Evolutionary conservation across 1,140 invertebrate genomes (phyloP).

Genomic region (Drosophila parabipectinata): DNA sequence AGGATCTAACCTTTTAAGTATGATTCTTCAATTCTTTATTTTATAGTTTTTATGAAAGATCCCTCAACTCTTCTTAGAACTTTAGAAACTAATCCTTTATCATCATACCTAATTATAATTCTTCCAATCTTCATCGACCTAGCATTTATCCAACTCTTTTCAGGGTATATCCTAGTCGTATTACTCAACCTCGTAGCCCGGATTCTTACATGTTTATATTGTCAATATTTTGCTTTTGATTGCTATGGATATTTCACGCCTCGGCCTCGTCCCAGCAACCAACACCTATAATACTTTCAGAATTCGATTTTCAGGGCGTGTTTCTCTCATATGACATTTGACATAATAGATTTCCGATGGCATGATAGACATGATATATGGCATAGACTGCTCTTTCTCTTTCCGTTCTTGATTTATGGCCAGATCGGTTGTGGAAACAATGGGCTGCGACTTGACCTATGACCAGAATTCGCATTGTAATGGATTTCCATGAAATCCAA

Average conservation of each 20-base stretch:
- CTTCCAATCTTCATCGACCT: no score
- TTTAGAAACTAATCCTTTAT: no score
- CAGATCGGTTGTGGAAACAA: slow-evolving; percentile 36
- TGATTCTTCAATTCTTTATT: no score
- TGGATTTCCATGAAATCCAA: slow-evolving; percentile 29
- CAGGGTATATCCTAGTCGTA: slow-evolving; percentile 37
- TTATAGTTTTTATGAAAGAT: no score
- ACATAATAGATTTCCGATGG: slow-evolving; percentile 55
- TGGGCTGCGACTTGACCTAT: slow-evolving; percentile 41
- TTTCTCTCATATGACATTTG: slow-evolving; percentile 49
- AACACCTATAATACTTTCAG: slow-evolving; percentile 3
- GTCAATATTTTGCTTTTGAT: slow-evolving; percentile 75
- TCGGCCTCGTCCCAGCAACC: slow-evolving; percentile 41
- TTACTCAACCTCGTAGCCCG: not conserved
- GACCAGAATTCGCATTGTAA: slow-evolving; percentile 52
- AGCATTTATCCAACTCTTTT: no score
- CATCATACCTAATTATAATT: no score
- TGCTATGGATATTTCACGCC: slow-evolving; percentile 76
- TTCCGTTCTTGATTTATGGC: slow-evolving; percentile 46
- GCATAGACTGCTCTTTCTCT: not conserved
- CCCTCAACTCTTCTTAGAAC: no score
- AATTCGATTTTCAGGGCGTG: slow-evolving; percentile 53
- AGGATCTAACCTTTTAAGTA: no score
- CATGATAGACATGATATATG: slow-evolving; percentile 28
- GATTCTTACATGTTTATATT: slow-evolving; percentile 41